phyloP scores from a whole-genome alignment of 1,140 invertebrate species.

The Goniozus legneri region DNA sequence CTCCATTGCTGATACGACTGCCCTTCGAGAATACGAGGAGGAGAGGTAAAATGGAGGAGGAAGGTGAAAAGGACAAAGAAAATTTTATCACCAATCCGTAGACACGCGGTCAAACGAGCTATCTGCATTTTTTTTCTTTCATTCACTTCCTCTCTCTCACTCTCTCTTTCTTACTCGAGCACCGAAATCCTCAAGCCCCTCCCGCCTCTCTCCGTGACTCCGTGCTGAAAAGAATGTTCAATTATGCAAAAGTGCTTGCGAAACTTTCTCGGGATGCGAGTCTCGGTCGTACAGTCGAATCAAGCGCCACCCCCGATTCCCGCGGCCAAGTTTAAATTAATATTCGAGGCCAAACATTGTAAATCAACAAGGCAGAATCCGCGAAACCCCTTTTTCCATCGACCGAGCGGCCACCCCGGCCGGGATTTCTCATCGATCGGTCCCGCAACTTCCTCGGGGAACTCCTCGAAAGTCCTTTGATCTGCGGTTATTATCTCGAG shows the following conservation, averaged over 20 bases:
- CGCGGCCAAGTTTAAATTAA: conserved; percentile 42
- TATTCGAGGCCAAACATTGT: conserved; percentile 42
- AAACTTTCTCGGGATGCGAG: conserved; percentile 35
- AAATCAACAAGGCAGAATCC: conserved; percentile 33
- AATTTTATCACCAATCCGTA: conserved; percentile 8
- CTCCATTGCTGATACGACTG: conserved; percentile 3
- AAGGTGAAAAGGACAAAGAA: background rate
- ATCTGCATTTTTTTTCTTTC: background rate
- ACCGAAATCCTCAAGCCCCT: conserved; percentile 6
- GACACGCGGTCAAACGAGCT: background rate
- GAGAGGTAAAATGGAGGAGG: background rate
- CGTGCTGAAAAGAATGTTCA: conserved; percentile 38
- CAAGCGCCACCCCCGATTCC: too few species aligned
- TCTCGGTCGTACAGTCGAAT: background rate
- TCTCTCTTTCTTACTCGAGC: conserved; percentile 18
- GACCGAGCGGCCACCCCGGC: too few species aligned
- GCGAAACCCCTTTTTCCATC: background rate
- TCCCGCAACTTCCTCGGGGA: too few species aligned
- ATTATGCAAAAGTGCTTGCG: conserved; percentile 41
- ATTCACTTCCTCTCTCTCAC: background rate
- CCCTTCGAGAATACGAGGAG: background rate
- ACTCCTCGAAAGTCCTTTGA: too few species aligned
- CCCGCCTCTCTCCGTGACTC: conserved; percentile 16
- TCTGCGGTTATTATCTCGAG: too few species aligned
- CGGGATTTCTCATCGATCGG: background rate